Evolutionary conservation across 2,888 invertebrate species (phyloP), one percentile per base, ranked within the genome.

Genomic region (Nomada goodeniana): DNA sequence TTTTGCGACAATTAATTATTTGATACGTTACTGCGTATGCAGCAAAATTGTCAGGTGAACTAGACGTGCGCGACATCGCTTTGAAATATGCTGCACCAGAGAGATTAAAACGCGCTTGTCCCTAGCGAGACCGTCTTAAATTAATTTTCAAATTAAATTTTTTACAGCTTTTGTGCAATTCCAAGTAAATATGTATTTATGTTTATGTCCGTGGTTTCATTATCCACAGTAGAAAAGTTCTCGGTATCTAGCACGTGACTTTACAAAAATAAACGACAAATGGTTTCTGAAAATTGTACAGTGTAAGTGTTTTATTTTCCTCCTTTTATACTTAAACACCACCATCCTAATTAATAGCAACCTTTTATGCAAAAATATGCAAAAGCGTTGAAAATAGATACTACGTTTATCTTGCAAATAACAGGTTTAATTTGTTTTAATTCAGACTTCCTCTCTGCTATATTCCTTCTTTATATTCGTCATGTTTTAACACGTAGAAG

Each of bases 81-180:
- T 72, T 78, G 72, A 82, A 82, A 82, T 78, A 77, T 63, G 82
- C 75, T 85, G 75, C 67, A 59, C 20, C 71, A 52, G 61, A 75
- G 86, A 69, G 82, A 84, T 82, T 82, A 82, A 84, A 84, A 75
- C 65, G 60, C 68, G 75, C 64, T 82, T 73, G 70, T 82, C 85
- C 77, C 57, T 55, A 71, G 42, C 29, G 57, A 50, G 67, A 65
- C 23, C 60, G 65, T 57, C 52, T 79, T 65, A 36, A 53, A 59
- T 60, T 61, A 50, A 83, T 69, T 76, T 68, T 57, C 84, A 59
- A 36, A 29, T 36, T 5, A 36, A 36, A 36, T 36, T 36, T 36
- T 36, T 36, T 36, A 1, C 36, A 36, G 36, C 36, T 36, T 7
- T 7, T 36, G 36, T 7, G 36, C 36, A 36, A 36, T 36, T 36